Conservation (phyloP, 2,797 vertebrate species). For the Catharus ustulatus region DNA sequence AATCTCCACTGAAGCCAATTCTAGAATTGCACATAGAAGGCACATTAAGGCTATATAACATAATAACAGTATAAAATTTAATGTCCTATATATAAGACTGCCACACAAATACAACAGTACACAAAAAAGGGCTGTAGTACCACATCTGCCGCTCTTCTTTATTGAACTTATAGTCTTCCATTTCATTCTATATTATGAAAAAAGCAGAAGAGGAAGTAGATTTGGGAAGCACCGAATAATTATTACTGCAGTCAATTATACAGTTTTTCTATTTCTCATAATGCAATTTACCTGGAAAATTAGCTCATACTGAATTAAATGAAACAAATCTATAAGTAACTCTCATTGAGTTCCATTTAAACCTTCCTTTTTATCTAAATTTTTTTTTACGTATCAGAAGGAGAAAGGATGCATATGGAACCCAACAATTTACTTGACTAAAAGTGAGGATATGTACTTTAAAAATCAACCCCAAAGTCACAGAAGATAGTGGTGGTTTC, state of each 20-base stretch:
- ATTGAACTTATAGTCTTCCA: background rate
- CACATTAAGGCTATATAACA: background rate
- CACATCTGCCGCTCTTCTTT: background rate
- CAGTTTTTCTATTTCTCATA: background rate
- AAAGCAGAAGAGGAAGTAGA: background rate
- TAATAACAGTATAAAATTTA: background rate
- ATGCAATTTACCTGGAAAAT: background rate
- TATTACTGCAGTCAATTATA: background rate
- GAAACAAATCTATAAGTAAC: background rate
- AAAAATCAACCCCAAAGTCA: background rate
- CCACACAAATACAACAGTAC: background rate
- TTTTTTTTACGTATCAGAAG: background rate
- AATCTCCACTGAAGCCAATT: background rate
- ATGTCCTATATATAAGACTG: background rate
- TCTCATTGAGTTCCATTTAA: background rate
- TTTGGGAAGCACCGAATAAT: background rate
- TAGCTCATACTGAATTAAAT: background rate
- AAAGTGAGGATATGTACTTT: accelerated
- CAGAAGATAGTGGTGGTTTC: background rate
- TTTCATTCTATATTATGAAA: background rate
- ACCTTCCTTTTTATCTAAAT: background rate
- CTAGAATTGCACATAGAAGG: background rate
- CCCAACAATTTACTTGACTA: background rate
- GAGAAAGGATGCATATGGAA: background rate
- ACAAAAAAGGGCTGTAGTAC: background rate